phyloP scores from a whole-genome alignment of 2,797 vertebrate genomes.

The Poecilia picta region DNA sequence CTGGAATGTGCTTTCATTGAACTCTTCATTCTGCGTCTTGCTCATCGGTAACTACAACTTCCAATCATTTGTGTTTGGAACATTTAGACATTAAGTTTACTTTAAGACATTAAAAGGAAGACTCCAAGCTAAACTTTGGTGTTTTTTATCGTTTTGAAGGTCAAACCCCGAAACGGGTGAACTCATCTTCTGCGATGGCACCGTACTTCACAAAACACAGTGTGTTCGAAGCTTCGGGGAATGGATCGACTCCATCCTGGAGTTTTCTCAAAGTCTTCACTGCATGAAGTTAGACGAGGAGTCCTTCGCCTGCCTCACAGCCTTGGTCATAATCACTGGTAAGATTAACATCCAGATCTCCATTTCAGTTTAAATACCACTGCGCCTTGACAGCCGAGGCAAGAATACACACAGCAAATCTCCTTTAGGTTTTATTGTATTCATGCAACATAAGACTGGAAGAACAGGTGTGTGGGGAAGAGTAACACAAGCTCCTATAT shows the following conservation, averaged over 20 bases:
- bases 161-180: slow-evolving; percentile 89
- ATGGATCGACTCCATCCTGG: slow-evolving; percentile 94
- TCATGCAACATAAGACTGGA: slow-evolving; percentile 37
- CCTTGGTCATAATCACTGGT: slow-evolving; percentile 93
- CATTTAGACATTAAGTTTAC: neutral
- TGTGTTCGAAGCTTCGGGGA: slow-evolving; percentile 91
- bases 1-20: slow-evolving; percentile 94
- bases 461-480: slow-evolving; percentile 39
- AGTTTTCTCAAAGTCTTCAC: slow-evolving; percentile 91
- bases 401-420: slow-evolving; percentile 2
- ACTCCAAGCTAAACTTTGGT: neutral
- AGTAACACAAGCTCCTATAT: slow-evolving; percentile 20
- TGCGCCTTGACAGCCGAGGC: neutral
- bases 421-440: slow-evolving; percentile 21
- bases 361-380: neutral
- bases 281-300: slow-evolving; percentile 89
- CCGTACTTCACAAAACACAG: slow-evolving; percentile 90
- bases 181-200: slow-evolving; percentile 92
- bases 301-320: slow-evolving; percentile 91
- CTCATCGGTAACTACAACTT: slow-evolving; percentile 84
- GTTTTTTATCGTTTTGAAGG: slow-evolving; percentile 66
- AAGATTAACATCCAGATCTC: slow-evolving; percentile 31
- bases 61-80: neutral
- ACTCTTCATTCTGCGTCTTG: slow-evolving; percentile 93
- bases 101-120: neutral